Evolutionary conservation across 2,888 invertebrate genomes (phyloP).

Genomic region (Tetropium fuscum): DNA sequence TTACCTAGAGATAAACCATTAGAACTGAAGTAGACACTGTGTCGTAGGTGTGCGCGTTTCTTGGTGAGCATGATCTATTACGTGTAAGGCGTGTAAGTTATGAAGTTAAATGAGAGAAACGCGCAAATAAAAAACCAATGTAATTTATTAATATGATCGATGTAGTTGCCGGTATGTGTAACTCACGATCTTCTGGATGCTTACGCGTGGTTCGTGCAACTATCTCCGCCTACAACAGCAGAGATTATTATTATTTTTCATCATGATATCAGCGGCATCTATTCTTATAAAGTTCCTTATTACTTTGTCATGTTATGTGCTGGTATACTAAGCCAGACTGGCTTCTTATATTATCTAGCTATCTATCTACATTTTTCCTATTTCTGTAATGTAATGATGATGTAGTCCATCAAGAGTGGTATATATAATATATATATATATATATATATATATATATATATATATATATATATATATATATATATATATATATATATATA

Average conservation of each 20-base stretch:
- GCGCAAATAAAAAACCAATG: slow-evolving; percentile 34
- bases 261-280: slow-evolving; percentile 22
- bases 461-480: too few relatives aligned
- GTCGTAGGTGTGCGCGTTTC: slow-evolving; percentile 26
- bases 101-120: slow-evolving; percentile 32
- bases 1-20: slow-evolving; percentile 9
- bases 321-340: slow-evolving; percentile 22
- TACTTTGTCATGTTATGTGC: slow-evolving; percentile 30
- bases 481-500: too few relatives aligned
- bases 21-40: slow-evolving; percentile 18
- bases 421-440: too few relatives aligned
- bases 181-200: slow-evolving; percentile 30
- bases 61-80: slow-evolving; percentile 29
- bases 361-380: slow-evolving; percentile 26
- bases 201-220: slow-evolving; percentile 31
- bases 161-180: slow-evolving; percentile 29
- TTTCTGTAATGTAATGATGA: slow-evolving; percentile 24
- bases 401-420: slow-evolving; percentile 17
- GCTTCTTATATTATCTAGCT: slow-evolving; percentile 35
- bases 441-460: too few relatives aligned
- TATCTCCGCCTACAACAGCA: slow-evolving; percentile 32
- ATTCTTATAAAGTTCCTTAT: slow-evolving; percentile 28
- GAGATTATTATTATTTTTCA: slow-evolving; percentile 21
- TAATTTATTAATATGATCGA: slow-evolving; percentile 36
- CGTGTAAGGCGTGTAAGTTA: slow-evolving; percentile 32